Base-by-base conservation (phyloP, 2,113 vertebrate species). In the Pseudorectes ferrugineus region DNA sequence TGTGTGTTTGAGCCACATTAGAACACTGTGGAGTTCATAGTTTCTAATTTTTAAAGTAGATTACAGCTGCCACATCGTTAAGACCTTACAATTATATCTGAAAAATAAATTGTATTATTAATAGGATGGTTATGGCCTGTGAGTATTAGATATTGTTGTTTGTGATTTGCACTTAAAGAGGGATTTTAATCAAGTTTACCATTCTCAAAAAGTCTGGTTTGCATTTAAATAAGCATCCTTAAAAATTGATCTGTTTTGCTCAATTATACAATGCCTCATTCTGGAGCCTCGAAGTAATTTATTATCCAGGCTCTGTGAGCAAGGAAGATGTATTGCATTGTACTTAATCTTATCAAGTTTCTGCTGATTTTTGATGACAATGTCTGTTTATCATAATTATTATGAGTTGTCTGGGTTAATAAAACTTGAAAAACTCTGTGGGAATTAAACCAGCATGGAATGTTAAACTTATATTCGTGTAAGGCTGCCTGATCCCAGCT, bases 361-460 rank as follows among this genome's bases (percentile, higher is more conserved):
- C 95, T 96, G 94, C 94, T 98, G 96, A 97, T 97, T 95, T 98
- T 92, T 97, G 96, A 96, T 97, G 97, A 97, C 97, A 98, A 83
- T 97, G 74, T 87, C 95, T 98, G 97, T 98, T 98, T 98, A 98
- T 98, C 97, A 98, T 98, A 98, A 98, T 98, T 98, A 98, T 97
- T 98, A 88, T 45, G 51, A 97, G 86, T 92, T 97, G 96, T 95
- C 97, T 96, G 85, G 85, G 84, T 96, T 98, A 97, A 98, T 97
- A 97, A 96, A 97, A 96, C 94, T 85, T 93, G 76, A 89, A 94
- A 89, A 93, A 92, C 55, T 95, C 17, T 85, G 66, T 45, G 55
- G 62, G 43, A 95, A 92, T 94, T 89, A 83, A 86, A 92, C 33
- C 59, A 63, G 68, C 58, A 81, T 82, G 45, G 89, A 95, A 96